Base-by-base conservation (phyloP, 2,113 vertebrate genomes). In the Atlantisia rogersi region DNA sequence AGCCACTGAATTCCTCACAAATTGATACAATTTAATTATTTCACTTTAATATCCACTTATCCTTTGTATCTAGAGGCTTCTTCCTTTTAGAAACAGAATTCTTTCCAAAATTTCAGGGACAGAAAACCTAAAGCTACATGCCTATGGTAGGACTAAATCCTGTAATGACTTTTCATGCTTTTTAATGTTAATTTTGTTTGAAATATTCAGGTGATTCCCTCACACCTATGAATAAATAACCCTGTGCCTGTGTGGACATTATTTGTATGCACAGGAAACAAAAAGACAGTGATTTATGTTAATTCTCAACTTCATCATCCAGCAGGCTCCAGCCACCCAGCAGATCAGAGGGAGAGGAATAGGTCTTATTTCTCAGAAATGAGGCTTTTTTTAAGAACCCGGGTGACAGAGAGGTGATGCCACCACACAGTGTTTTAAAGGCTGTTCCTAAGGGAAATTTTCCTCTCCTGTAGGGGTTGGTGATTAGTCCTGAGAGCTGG, bases 141-240 rank as follows among this genome's bases (percentile, higher is more conserved):
- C 82, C 93, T 86, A 95, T 90, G 92, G 82, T 88, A 95, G 92
- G 90, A 84, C 97, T 98, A 96, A 96, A 96, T 58, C 96, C 42
- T 93, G 31, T 96, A 95, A 97, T 94, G 82, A 93, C 80, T 96
- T 97, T 92, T 92, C 96, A 97, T 97, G 94, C 97, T 97, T 98
- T 98, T 97, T 94, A 97, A 96, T 96, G 94, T 88, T 97, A 96
- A 97, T 97, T 98, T 94, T 97, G 83, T 92, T 97, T 98, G 92
- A 98, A 98, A 96, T 96, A 96, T 96, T 97, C 86, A 96, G 64
- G 94, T 80, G 70, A 81, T 92, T 97, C 97, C 96, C 86, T 97
- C 93, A 94, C 78, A 74, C 86, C 94, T 92, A 96, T 97, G 92
- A 98, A 97, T 97, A 97, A 98, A 96, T 97, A 97, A 98, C 95